Evolutionary conservation across 2,797 vertebrate genomes (phyloP).

Genomic region (Remorina albescens): DNA sequence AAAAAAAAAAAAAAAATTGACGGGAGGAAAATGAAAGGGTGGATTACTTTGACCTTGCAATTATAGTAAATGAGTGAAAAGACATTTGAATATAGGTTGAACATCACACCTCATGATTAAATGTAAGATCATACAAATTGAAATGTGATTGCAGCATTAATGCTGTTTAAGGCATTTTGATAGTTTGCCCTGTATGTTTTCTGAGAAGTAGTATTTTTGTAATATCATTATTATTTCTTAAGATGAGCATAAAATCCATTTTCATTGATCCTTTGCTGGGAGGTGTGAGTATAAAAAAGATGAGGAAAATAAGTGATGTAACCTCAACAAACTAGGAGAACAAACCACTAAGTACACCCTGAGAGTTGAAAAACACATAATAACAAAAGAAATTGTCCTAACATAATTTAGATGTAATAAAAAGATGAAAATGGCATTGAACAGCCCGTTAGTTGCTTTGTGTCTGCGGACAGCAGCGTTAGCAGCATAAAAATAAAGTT

Average conservation of each 20-base stretch:
- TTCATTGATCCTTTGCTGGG: background rate
- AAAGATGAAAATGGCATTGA: background rate
- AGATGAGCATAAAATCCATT: background rate
- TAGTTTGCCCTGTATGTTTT: constrained; percentile 1
- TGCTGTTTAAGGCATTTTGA: constrained; percentile 10
- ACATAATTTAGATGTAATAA: background rate
- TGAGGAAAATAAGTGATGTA: background rate
- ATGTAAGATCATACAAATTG: background rate
- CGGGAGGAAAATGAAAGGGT: background rate
- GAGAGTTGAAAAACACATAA: background rate
- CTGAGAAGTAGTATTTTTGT: background rate
- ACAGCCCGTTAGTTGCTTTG: background rate
- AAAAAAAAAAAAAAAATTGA: constrained; percentile 11
- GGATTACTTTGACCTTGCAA: constrained; percentile 5
- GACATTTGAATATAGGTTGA: constrained; percentile 18
- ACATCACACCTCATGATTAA: constrained; percentile 1
- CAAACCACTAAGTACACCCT: background rate
- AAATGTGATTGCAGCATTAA: constrained; percentile 5
- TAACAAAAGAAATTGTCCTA: too few species aligned
- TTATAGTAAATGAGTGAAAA: constrained; percentile 4
- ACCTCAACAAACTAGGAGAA: background rate
- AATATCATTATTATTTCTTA: too few species aligned
- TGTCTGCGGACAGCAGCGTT: background rate
- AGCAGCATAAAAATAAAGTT: background rate
- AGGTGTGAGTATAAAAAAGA: background rate